Evolutionary conservation across 2,113 vertebrate species (phyloP).

Genomic region (Cyanistes caeruleus): DNA sequence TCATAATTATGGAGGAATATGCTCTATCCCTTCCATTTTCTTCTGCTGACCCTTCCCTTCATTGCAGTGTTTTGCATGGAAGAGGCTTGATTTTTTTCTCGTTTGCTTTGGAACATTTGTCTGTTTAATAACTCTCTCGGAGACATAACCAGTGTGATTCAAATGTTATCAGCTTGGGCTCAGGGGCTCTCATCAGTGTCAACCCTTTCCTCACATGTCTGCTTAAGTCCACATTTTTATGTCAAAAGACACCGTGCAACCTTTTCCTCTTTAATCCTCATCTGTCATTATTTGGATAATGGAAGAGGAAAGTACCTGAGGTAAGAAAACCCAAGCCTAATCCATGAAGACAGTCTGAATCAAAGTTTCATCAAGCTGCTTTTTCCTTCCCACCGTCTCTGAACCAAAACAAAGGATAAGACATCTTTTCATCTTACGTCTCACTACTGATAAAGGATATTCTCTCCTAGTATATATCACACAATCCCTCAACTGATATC

Average conservation of each 20-base stretch:
- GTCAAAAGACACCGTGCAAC: background rate
- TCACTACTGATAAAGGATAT: background rate
- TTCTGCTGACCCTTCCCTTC: background rate
- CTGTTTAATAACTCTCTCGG: background rate
- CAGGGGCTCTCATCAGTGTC: background rate
- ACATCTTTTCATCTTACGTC: background rate
- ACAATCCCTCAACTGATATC: background rate
- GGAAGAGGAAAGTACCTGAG: background rate
- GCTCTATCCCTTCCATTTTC: background rate
- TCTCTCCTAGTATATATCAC: background rate
- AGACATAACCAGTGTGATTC: background rate
- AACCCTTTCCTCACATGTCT: background rate
- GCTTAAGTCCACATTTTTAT: background rate
- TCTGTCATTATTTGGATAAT: background rate
- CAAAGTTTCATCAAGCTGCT: background rate
- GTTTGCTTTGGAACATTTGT: background rate
- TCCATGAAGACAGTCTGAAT: background rate
- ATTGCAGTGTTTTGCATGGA: background rate
- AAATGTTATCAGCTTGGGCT: background rate
- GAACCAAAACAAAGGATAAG: background rate
- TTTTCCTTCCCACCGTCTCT: background rate
- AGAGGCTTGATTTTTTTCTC: background rate
- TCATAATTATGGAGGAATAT: background rate
- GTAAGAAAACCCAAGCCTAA: background rate
- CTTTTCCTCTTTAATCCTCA: background rate